Evolutionary conservation across 2,888 invertebrate genomes (phyloP).

Genomic region (Agapetus fuscipes): DNA sequence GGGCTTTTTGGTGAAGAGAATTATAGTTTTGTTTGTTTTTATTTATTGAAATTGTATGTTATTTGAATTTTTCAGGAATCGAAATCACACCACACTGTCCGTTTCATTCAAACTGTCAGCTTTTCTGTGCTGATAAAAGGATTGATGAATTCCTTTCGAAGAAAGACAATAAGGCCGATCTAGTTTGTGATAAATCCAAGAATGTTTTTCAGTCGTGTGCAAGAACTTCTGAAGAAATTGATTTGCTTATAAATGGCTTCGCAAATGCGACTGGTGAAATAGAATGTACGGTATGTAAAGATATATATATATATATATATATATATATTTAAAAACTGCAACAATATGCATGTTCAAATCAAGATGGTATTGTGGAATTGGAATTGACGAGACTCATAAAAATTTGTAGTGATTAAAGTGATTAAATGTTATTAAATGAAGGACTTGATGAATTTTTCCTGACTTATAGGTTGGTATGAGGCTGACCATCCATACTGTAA

Average conservation of each 20-base stretch:
- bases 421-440: no score
- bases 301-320: no score
- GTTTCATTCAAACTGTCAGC: slow-evolving; percentile 3
- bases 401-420: no score
- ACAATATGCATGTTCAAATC: no score
- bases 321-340: not conserved
- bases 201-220: slow-evolving; percentile 9
- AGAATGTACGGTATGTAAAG: slow-evolving; percentile 15
- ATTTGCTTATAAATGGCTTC: slow-evolving; percentile 7
- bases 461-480: no score
- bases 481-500: no score
- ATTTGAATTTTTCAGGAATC: slow-evolving; percentile 14
- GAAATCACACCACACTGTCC: slow-evolving; percentile 10
- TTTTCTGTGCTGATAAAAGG: slow-evolving; percentile 14
- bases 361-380: no score
- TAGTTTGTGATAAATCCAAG: slow-evolving; percentile 11
- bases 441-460: no score
- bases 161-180: slow-evolving; percentile 1
- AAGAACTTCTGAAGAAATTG: slow-evolving; percentile 4
- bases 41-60: no score
- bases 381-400: no score
- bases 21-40: no score
- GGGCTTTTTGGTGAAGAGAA: no score
- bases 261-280: slow-evolving; percentile 6
- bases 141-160: slow-evolving; percentile 6